phyloP scores from a whole-genome alignment of 2,888 invertebrate species.

The Polyploca ridens region DNA sequence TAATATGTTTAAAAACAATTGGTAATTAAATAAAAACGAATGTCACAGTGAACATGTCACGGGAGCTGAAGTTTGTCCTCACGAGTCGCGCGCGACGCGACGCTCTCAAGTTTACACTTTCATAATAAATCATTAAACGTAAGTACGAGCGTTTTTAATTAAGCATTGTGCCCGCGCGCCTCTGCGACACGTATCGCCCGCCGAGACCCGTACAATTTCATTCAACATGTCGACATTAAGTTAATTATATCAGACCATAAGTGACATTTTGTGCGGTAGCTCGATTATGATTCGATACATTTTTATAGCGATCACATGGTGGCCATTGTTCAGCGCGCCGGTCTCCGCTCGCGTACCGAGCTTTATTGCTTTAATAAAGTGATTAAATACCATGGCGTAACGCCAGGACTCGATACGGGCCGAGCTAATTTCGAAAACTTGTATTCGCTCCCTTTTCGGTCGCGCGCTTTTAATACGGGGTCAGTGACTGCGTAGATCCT shows the following conservation, averaged over 20 bases:
- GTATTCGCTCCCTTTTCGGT: constrained; percentile 52
- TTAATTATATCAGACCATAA: constrained; percentile 62
- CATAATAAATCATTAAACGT: constrained; percentile 59
- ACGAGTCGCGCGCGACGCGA: constrained; percentile 37
- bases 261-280: constrained; percentile 60
- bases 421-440: constrained; percentile 70
- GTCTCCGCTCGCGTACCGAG: constrained; percentile 49
- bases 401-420: constrained; percentile 55
- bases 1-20: neutral
- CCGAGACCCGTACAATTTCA: constrained; percentile 46
- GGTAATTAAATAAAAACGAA: neutral
- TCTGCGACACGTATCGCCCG: constrained; percentile 29
- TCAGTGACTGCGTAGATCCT: constrained; percentile 50
- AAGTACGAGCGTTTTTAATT: constrained; percentile 57
- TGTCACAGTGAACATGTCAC: constrained; percentile 1
- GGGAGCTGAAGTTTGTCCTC: neutral
- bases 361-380: constrained; percentile 75
- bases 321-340: constrained; percentile 63
- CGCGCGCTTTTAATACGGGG: constrained; percentile 48
- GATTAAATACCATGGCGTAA: constrained; percentile 73
- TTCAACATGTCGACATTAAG: constrained; percentile 59
- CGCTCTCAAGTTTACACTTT: constrained; percentile 44
- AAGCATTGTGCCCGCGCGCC: constrained; percentile 62
- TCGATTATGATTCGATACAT: constrained; percentile 64
- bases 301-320: constrained; percentile 69